These are phyloP conservation scores for Taurulus bubalis DNA, from an alignment of 2,113 vertebrate species.

Conservation along the genomic window DNA sequence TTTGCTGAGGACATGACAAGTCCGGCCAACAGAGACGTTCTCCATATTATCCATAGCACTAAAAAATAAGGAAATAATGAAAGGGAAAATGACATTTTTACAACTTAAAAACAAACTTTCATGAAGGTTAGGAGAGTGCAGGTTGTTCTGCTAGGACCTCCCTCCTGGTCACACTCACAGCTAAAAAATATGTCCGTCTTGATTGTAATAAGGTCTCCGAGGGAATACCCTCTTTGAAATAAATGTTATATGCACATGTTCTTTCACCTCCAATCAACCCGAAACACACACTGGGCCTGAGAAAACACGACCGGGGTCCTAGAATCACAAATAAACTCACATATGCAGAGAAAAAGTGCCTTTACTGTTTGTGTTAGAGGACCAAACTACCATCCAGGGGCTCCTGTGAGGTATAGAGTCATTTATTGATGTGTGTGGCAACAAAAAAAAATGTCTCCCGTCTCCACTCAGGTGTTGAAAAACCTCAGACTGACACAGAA, in stretches of 20 bases:
- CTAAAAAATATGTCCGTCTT: constrained; percentile 38
- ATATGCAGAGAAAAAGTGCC: constrained; percentile 20
- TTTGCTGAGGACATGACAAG: neutral
- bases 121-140: neutral
- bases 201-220: constrained; percentile 64
- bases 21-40: neutral
- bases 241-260: constrained; percentile 61
- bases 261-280: constrained; percentile 62
- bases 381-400: constrained; percentile 27
- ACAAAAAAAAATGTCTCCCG: constrained; percentile 50
- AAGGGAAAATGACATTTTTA: neutral
- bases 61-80: neutral
- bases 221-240: constrained; percentile 54
- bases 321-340: constrained; percentile 56
- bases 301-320: constrained; percentile 62
- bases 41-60: neutral
- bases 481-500: constrained; percentile 64
- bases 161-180: constrained; percentile 5
- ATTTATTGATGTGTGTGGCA: constrained; percentile 57
- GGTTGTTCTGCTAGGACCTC: neutral
- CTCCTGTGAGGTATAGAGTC: constrained; percentile 38
- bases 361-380: constrained; percentile 41
- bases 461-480: constrained; percentile 75
- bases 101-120: neutral
- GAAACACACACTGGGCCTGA: constrained; percentile 54